Base-by-base conservation (phyloP, 2,113 vertebrate genomes). In the Garra rufa region DNA sequence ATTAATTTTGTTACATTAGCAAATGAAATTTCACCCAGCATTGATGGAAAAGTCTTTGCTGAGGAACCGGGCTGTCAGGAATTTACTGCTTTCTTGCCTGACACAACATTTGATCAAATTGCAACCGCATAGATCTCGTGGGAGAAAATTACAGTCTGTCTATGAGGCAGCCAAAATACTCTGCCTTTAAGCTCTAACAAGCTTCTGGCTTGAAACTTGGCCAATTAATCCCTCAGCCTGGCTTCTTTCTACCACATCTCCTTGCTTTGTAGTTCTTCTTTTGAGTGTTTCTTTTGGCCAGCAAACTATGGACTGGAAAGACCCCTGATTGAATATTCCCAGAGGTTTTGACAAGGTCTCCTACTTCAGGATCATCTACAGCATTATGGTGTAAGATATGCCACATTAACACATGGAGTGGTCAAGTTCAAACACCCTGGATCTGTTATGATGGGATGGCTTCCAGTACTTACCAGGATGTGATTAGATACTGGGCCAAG, bases 401-500 rank as follows among this genome's bases (percentile, higher is more conserved):
- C 69, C 63, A 30, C 26, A 61, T 73, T 19, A 59, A 44, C 50
- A 79, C 21, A 71, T n/a, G 11, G 24, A 73, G 65, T 43, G 38
- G 76, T 11, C 19, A 59, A 78, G 48, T 57, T 9, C 48, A 43
- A 61, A 38, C n/a, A 59, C 52, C 8, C 65, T 21, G 44, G 30
- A 3, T 85, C 80, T 30, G 43, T 17, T 34, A 77, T 13, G 69
- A 19, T n/a, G 11, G 43, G 21, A 34, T 28, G 57, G n/a, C n/a
- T 48, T 78, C 26, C 59, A 65, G 30, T 73, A 34, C 97, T 96
- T 94, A 98, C 97, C 97, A 98, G 89, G 96, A 93, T 81, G 96
- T 97, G 94, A 99, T 98, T 89, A 99, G 96, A 93, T 98, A 99
- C 93, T 98, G 97, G 61, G 97, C 97, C 94, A 99, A 93, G 89